These are phyloP conservation scores for Sipha flava DNA, from an alignment of 1,140 invertebrate genomes.

Conservation along the genomic window DNA sequence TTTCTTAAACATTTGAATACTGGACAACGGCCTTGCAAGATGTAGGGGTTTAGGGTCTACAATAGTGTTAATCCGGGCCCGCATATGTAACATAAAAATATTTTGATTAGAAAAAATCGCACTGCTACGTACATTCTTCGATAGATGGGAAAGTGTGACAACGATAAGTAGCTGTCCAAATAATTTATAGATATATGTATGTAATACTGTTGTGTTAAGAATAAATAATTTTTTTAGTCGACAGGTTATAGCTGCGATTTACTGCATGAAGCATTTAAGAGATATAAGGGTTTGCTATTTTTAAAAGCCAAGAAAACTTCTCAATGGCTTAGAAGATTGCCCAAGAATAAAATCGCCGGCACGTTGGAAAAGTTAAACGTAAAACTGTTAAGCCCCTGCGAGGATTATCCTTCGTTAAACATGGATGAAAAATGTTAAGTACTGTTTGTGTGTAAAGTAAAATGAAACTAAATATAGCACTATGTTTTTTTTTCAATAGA, in stretches of 20 bases:
- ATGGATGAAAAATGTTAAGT: constrained; percentile 31
- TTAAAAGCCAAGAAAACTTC: not conserved
- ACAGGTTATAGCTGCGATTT: not conserved
- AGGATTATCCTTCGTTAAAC: constrained; percentile 2
- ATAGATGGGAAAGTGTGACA: no score
- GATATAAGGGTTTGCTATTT: constrained; percentile 15
- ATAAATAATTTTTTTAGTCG: not conserved
- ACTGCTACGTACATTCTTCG: no score
- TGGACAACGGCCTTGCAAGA: no score
- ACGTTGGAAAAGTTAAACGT: not conserved
- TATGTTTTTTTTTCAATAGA: no score
- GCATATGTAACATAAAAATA: no score
- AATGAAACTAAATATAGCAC: no score
- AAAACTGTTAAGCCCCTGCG: not conserved
- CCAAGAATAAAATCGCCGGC: not conserved
- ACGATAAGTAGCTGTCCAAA: no score
- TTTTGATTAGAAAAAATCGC: no score
- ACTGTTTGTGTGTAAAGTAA: no score
- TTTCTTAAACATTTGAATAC: no score
- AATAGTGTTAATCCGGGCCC: no score
- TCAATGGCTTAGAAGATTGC: not conserved
- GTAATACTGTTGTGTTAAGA: not conserved
- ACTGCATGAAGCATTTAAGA: constrained; percentile 7
- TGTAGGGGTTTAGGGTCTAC: no score
- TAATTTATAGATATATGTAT: not conserved